These are phyloP conservation scores for Rambutsinella grinnellia DNA, from an alignment of 2,888 invertebrate species.

Conservation along the genomic window DNA sequence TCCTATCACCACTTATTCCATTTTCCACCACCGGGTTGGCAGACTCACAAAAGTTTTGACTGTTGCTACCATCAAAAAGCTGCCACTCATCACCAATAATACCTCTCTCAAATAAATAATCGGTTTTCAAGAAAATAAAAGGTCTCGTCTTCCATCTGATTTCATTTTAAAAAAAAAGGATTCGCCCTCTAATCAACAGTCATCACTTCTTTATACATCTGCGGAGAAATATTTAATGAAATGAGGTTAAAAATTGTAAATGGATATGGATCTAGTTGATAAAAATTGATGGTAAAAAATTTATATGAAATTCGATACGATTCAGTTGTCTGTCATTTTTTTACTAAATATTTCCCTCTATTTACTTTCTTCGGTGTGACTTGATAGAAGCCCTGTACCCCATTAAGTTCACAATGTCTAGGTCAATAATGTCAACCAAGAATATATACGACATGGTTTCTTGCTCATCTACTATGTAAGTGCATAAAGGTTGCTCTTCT, in stretches of 20 bases:
- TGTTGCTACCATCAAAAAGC: not conserved
- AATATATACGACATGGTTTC: conserved; percentile 22
- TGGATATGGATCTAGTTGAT: too few species aligned
- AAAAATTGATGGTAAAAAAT: too few species aligned
- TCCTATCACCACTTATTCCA: not conserved
- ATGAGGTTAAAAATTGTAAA: too few species aligned
- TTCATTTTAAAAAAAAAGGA: too few species aligned
- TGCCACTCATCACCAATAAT: too few species aligned
- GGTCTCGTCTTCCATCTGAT: conserved; percentile 48
- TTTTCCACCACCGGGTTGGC: not conserved
- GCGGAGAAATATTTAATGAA: too few species aligned
- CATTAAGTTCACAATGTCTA: conserved; percentile 47
- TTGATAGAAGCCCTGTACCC: conserved; percentile 11
- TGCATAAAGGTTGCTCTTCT: not conserved
- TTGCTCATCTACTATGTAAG: conserved; percentile 14
- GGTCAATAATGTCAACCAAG: conserved; percentile 50
- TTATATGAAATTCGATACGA: conserved; percentile 13
- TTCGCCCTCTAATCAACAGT: too few species aligned
- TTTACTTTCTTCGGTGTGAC: too few species aligned
- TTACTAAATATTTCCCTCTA: too few species aligned
- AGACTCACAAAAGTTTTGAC: too few species aligned
- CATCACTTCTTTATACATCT: too few species aligned
- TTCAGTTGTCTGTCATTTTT: not conserved
- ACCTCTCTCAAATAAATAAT: too few species aligned
- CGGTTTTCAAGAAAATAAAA: conserved; percentile 40